Evolutionary conservation across 2,797 vertebrate genomes (phyloP).

Genomic region (Pangasius sanitwongsei): DNA sequence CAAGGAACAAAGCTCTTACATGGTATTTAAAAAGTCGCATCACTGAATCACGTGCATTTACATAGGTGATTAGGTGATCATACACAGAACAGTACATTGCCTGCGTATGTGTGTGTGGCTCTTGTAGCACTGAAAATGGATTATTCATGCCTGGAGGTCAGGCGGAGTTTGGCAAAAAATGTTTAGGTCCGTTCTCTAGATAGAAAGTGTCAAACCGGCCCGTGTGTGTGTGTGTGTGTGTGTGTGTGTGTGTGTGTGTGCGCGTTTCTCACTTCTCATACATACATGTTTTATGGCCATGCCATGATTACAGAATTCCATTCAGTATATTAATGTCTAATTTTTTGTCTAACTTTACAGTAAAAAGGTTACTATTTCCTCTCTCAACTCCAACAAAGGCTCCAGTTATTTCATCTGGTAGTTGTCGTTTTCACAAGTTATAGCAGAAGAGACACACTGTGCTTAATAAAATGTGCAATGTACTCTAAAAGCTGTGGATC

Average conservation of each 20-base stretch:
- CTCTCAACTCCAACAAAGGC: background rate
- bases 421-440: background rate
- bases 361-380: background rate
- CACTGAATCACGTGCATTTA: background rate
- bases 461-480: background rate
- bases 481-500: background rate
- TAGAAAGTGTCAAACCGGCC: background rate
- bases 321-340: background rate
- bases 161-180: background rate
- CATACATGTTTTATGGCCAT: background rate
- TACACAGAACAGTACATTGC: background rate
- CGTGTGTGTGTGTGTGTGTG: background rate
- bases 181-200: background rate
- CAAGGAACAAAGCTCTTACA: background rate
- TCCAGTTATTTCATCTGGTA: background rate
- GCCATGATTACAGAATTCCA: background rate
- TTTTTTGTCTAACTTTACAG: background rate
- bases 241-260: background rate
- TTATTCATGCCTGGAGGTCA: background rate
- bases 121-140: constrained; percentile 8
- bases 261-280: background rate
- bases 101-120: background rate
- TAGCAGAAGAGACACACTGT: background rate
- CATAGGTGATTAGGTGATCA: background rate
- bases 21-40: background rate